A percentile compares a stretch with the other conserved stretches of the same genome.
phyloP scores from a whole-genome alignment of 2,113 vertebrate species.

The Megaptera novaeangliae region DNA sequence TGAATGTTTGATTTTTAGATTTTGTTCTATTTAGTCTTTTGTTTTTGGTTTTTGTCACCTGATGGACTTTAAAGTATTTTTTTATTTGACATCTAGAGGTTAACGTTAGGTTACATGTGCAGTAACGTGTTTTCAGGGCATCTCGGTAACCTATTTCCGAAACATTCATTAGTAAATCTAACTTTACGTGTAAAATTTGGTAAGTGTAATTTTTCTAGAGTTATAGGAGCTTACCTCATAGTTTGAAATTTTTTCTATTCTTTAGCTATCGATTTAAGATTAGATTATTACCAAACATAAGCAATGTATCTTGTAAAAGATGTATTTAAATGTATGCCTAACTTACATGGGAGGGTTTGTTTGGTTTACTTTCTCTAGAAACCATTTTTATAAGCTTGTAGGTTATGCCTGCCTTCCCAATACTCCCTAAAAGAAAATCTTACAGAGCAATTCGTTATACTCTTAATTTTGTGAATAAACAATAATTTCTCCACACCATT shows the following conservation, averaged over 20 bases:
- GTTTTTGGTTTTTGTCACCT: not conserved
- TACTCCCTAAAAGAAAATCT: not conserved
- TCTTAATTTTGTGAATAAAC: constrained; percentile 23
- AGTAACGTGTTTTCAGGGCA: not conserved
- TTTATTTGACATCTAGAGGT: constrained; percentile 17
- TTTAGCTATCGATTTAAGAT: not conserved
- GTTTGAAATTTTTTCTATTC: not conserved
- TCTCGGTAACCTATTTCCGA: constrained; percentile 49
- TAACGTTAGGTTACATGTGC: not conserved
- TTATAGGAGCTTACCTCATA: not conserved
- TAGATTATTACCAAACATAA: not conserved
- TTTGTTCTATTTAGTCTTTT: not conserved
- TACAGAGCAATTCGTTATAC: not conserved
- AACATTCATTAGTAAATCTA: constrained; percentile 27
- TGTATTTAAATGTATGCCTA: not conserved
- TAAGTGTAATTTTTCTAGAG: constrained; percentile 46
- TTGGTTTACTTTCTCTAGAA: constrained; percentile 28
- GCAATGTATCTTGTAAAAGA: not conserved
- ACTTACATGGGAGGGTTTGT: not conserved
- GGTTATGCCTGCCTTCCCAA: not conserved
- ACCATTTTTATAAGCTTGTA: not conserved
- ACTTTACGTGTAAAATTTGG: constrained; percentile 27
- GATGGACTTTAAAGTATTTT: not conserved
- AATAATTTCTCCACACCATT: not conserved
- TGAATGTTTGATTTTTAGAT: not conserved